Base-by-base conservation (phyloP, 2,113 vertebrate species). In the Apteryx owenii region DNA sequence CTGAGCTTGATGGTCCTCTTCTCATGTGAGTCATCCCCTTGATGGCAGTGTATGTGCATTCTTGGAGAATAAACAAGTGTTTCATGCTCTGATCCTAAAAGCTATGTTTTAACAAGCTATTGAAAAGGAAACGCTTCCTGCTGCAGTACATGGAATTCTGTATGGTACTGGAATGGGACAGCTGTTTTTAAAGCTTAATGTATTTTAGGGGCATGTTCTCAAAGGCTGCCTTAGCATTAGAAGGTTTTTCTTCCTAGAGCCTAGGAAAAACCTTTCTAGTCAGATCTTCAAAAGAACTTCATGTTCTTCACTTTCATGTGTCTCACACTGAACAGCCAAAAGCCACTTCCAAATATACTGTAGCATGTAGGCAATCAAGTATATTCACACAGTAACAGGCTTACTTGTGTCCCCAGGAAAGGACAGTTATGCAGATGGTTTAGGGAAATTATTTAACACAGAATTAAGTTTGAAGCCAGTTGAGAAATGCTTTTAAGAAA, bases 71-170 rank as follows among this genome's bases (percentile, higher is more conserved):
- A 81, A 92, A 85, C 38, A 91, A 79, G 51, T 11, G 31, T 80
- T 82, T 85, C 15, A 5, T 65, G 38, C 14, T 85, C 54, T 97
- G 75, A 65, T 44, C 79, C 8, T 6, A 73, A 90, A 87, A 85
- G 3, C 58, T 80, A 3, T 72, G 18, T n/a, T 93, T 88, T 80
- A 85, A 64, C n/a, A n/a, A 90, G 58, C 31, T 79, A 5, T 50
- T 19, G 9, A 75, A 69, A 94, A 89, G 48, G 23, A 38, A 26
- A 22, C 25, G 44, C 62, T 81, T 93, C 46, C 31, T 73, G 31
- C 25, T 71, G 65, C 40, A 50, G 5, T 73, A 38, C 3, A 1
- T 53, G 10, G 11, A 26, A 44, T 84, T 21, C 23, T 31, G 9
- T 42, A 31, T 2, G 72, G 19, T 23, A 48, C 1, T 85, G 58